Evolutionary conservation across 2,113 vertebrate genomes (phyloP), one percentile per base, ranked within the genome.

Genomic region (Copsychus sechellarum): DNA sequence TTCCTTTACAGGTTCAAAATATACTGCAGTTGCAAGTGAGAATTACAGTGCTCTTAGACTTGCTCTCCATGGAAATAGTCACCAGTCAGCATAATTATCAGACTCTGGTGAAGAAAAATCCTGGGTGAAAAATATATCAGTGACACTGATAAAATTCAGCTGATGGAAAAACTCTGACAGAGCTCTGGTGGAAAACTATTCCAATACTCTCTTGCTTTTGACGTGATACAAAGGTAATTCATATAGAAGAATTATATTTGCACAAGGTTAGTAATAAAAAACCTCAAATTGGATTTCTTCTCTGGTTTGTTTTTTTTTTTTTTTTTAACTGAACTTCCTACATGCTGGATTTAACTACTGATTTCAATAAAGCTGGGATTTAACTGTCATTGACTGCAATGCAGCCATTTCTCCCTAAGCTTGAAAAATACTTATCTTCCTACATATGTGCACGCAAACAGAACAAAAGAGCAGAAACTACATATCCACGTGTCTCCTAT

Each of bases 61-160:
- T 74, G 53, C 33, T 90, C 86, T 74, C 80, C 43, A 6, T 74
- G 80, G 82, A 95, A 90, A 88, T 54, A 58, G 65, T 67, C 45
- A 21, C 72, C 69, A 96, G 82, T 91, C 92, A 95, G 65, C 90
- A 61, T 81, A 88, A 94, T 96, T 95, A 93, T 81, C 80, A 86
- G 64, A 71, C 65, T 81, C 71, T 5, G 1, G 76, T 78, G 57
- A 81, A 91, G 57, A 74, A 88, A 86, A 91, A 34, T 57, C 36
- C 86, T 78, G 77, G 65, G 62, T 86, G 64, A 93, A 94, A 94
- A 88, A 80, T 61, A 14, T 58, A 90, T 92, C 82, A 86, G 77
- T 71, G 57, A 88, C 77, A 93, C 58, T 31, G 86, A 93, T 81
- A 90, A 92, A 95, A 96, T 84, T 94, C 70, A 94, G 88, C 53